These are phyloP conservation scores for Caenorhabditis imperialis DNA, from an alignment of 2,888 invertebrate species.

Conservation along the genomic window DNA sequence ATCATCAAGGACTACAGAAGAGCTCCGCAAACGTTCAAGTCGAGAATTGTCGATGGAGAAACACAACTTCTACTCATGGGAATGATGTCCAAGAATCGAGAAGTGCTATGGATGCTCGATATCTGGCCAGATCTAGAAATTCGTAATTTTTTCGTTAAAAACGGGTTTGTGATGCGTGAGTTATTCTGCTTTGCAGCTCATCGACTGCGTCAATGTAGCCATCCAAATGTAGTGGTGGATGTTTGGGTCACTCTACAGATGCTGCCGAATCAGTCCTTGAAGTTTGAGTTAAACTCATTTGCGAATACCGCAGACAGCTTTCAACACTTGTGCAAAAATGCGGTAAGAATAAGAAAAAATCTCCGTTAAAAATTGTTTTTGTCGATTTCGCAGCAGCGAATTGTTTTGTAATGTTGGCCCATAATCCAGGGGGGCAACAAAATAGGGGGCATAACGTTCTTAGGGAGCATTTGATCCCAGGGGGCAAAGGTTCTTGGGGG, in stretches of 20 bases:
- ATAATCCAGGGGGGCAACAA: too few relatives aligned
- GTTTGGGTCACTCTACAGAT: conserved; percentile 27
- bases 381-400: too few relatives aligned
- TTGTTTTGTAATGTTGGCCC: too few relatives aligned
- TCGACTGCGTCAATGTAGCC: conserved; percentile 3
- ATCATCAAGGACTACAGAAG: background rate
- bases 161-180: too few relatives aligned
- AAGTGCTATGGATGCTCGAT: conserved; percentile 31
- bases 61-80: conserved; percentile 18
- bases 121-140: conserved; percentile 37
- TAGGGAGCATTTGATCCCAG: too few relatives aligned
- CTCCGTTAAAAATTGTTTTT: too few relatives aligned
- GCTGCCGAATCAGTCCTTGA: conserved; percentile 6
- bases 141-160: conserved; percentile 20
- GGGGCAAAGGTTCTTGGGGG: too few relatives aligned
- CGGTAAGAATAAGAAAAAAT: too few relatives aligned
- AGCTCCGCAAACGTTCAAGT: background rate
- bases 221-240: conserved; percentile 27
- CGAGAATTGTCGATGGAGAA: conserved; percentile 13
- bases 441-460: too few relatives aligned
- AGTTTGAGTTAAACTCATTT: conserved; percentile 27
- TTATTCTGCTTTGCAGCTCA: conserved; percentile 8
- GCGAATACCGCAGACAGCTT: background rate
- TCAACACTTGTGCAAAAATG: conserved; percentile 2
- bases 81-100: conserved; percentile 38